A percentile compares a stretch with the other conserved stretches of the same genome.
phyloP scores from a whole-genome alignment of 2,888 invertebrate genomes.

The Smittia sp. region DNA sequence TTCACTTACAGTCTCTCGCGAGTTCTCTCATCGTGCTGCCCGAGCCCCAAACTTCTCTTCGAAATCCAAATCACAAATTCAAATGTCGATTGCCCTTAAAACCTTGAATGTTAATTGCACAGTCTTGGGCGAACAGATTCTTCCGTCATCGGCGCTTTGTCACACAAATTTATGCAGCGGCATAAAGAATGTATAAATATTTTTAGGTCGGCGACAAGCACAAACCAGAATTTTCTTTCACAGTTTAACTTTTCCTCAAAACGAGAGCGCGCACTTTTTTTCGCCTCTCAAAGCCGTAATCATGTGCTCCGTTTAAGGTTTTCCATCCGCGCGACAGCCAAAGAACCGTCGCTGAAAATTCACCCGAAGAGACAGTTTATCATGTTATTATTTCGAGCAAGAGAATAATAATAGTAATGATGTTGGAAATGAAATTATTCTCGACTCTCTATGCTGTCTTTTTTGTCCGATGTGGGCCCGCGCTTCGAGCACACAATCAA shows the following conservation, averaged over 20 bases:
- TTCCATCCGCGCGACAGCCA: neutral
- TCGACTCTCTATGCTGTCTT: too few relatives aligned
- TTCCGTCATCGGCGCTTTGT: neutral
- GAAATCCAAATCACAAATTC: too few relatives aligned
- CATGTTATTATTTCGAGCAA: slow-evolving; percentile 17
- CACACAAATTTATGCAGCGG: slow-evolving; percentile 5
- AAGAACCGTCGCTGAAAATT: neutral
- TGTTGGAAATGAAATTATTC: neutral
- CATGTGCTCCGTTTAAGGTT: neutral
- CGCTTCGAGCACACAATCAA: neutral
- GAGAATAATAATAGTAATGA: slow-evolving; percentile 12
- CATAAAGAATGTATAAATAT: neutral
- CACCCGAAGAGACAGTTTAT: neutral
- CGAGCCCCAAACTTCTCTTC: too few relatives aligned
- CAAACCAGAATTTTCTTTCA: slow-evolving; percentile 1
- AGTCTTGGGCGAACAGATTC: too few relatives aligned
- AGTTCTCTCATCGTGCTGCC: too few relatives aligned
- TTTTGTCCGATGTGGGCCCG: neutral
- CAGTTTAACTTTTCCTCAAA: neutral
- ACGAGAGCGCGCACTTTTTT: neutral
- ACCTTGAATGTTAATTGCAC: too few relatives aligned
- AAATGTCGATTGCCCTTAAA: too few relatives aligned
- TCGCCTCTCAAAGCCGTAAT: neutral
- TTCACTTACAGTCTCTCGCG: too few relatives aligned
- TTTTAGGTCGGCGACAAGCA: neutral